Base-by-base conservation (phyloP, 2,888 invertebrate species). In the Lithophane leautieri region DNA sequence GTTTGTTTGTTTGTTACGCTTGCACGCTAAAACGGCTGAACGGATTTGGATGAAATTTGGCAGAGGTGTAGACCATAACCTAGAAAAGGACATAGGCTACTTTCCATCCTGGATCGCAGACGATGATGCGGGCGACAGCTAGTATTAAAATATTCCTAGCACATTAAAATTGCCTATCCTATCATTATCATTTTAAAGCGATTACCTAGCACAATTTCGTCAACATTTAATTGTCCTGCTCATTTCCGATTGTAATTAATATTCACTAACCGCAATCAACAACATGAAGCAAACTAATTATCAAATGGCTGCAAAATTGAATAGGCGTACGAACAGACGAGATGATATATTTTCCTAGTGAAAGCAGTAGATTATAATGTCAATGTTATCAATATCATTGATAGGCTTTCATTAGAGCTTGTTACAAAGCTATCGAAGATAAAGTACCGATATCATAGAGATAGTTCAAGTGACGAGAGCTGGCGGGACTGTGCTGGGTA, bases 351-450 rank as follows among this genome's bases (percentile, higher is more conserved):
- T 73, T 73, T 75, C 58, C 54, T 50, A 28, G 62, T 76, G 73
- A 72, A 80, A 80, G 71, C 70, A 58, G 14, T 71, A 66, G 8
- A 65, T 65, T 71, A 76, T 62, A 40, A 34, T 61, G 70, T 69
- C 62, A 83, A 71, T 71, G 76, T 79, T 78, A 78, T 61, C 74
- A 65, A 56, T 79, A 76, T 79, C 76, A 69, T 66, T 67, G 76
- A 83, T 82, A 84, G 82, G 82, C 84, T 89, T 89, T 85, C 80
- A 86, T 80, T 62, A 60, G 67, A 79, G 79, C 76, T 85, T 87
- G 81, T 84, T 84, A 79, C 66, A 81, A 87, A 89, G 86, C 86
- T 87, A 88, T 88, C 75, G 69, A 77, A 76, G 89, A 90, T 90
- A 87, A 85, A 86, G 83, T 79, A 54, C 66, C 71, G 86, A 86